These are phyloP conservation scores for Elegia similella DNA, from an alignment of 2,888 invertebrate species.

Conservation along the genomic window DNA sequence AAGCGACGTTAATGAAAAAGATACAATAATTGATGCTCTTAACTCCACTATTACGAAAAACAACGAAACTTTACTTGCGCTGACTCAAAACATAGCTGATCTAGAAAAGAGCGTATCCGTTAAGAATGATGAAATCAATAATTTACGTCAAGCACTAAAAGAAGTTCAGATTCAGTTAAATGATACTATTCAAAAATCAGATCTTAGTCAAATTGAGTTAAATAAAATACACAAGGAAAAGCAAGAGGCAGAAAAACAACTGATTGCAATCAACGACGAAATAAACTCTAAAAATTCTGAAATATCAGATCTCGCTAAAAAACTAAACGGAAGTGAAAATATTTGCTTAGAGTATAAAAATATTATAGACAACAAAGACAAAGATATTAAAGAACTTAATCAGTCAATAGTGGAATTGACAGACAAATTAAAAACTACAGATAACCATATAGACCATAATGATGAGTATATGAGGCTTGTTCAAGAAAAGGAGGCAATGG, in stretches of 20 bases:
- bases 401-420: slow-evolving; percentile 57
- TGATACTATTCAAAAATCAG: slow-evolving; percentile 34
- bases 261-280: slow-evolving; percentile 49
- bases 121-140: slow-evolving; percentile 56
- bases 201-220: slow-evolving; percentile 46
- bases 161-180: slow-evolving; percentile 40
- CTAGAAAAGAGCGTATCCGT: slow-evolving; percentile 42
- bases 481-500: slow-evolving; percentile 52
- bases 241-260: slow-evolving; percentile 50
- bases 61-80: slow-evolving; percentile 37
- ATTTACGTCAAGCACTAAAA: slow-evolving; percentile 43
- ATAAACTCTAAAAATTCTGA: slow-evolving; percentile 45
- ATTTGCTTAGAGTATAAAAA: slow-evolving; percentile 37
- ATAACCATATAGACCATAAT: slow-evolving; percentile 47
- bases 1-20: slow-evolving; percentile 64
- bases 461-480: slow-evolving; percentile 52
- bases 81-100: slow-evolving; percentile 44
- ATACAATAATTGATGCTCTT: slow-evolving; percentile 55
- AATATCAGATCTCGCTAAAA: slow-evolving; percentile 43
- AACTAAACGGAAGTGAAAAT: slow-evolving; percentile 44
- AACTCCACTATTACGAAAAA: slow-evolving; percentile 48
- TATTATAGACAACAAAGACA: slow-evolving; percentile 49
- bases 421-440: slow-evolving; percentile 53
- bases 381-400: slow-evolving; percentile 63
- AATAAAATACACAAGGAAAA: slow-evolving; percentile 48